A percentile compares a stretch with the other conserved stretches of the same genome.
Evolutionary conservation across 1,140 invertebrate genomes (phyloP).

Genomic region (Parasteatoda tepidariorum): DNA sequence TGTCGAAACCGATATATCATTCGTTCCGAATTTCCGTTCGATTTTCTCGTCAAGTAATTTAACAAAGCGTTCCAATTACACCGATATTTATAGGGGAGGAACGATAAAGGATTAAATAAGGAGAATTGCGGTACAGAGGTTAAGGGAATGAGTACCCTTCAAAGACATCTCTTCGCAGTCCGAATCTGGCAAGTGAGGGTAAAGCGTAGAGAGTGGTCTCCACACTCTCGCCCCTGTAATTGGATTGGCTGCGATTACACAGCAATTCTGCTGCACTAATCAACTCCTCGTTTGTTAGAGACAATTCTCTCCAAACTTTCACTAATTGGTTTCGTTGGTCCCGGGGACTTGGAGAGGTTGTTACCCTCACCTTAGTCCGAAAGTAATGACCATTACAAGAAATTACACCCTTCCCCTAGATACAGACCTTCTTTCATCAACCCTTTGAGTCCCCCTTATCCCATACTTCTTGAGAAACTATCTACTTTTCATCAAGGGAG

Average conservation of each 20-base stretch:
- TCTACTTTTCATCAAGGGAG: background rate
- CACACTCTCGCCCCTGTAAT: slow-evolving; percentile 25
- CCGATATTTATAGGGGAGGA: too few species aligned
- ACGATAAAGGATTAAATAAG: background rate
- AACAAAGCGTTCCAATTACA: too few species aligned
- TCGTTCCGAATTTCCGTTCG: too few species aligned
- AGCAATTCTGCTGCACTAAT: slow-evolving; percentile 47
- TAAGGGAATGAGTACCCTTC: background rate
- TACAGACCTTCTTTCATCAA: background rate
- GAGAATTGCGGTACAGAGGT: background rate
- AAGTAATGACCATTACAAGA: slow-evolving; percentile 37
- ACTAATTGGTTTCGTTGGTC: slow-evolving; percentile 32
- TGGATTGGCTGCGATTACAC: slow-evolving; percentile 56
- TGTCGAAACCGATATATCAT: too few species aligned
- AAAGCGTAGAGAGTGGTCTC: background rate
- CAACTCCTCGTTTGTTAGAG: slow-evolving; percentile 53
- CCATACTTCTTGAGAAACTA: background rate
- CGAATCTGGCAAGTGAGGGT: too few species aligned
- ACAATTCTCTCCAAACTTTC: slow-evolving; percentile 51
- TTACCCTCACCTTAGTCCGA: slow-evolving; percentile 39
- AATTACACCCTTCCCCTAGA: background rate
- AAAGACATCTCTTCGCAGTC: background rate
- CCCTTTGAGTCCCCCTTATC: background rate
- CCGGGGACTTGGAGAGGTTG: slow-evolving; percentile 25
- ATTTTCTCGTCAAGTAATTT: too few species aligned